Conservation (phyloP, 2,113 vertebrate species). For the Myotis davidii region DNA sequence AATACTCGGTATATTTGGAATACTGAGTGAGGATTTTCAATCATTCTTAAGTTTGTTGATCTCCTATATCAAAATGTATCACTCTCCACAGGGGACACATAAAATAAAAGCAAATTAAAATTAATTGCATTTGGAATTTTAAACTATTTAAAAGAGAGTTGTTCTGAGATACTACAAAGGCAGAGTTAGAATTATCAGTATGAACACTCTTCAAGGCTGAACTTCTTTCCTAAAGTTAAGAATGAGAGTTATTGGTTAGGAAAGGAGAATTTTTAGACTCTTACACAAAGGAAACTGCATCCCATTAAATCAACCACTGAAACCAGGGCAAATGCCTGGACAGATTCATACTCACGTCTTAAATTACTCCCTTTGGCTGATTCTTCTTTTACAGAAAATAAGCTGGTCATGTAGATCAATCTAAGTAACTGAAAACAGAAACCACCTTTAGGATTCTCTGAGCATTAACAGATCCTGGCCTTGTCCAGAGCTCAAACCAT, state of each 20-base stretch:
- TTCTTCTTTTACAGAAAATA: constrained; percentile 18
- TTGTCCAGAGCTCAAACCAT: not conserved
- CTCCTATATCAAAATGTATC: not conserved
- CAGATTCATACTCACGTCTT: constrained; percentile 39
- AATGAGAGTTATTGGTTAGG: not conserved
- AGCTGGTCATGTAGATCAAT: not conserved
- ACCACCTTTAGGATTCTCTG: constrained; percentile 8
- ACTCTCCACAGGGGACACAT: not conserved
- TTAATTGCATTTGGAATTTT: constrained; percentile 17
- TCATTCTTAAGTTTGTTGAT: not conserved
- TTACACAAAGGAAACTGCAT: constrained; percentile 21
- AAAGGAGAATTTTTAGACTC: constrained; percentile 11
- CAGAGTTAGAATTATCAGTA: not conserved
- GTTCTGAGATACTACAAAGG: not conserved
- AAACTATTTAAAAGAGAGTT: constrained; percentile 13
- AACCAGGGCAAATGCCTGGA: not conserved
- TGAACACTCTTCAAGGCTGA: not conserved
- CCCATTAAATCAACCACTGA: constrained; percentile 22
- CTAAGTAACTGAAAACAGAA: constrained; percentile 56
- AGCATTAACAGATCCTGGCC: not conserved
- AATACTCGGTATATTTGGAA: not conserved
- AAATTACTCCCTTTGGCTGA: not conserved
- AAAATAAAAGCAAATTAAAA: constrained; percentile 52
- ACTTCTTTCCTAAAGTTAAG: constrained; percentile 28
- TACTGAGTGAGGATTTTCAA: not conserved